phyloP scores from a whole-genome alignment of 2,888 invertebrate genomes.

The Stegana nigrithorax region DNA sequence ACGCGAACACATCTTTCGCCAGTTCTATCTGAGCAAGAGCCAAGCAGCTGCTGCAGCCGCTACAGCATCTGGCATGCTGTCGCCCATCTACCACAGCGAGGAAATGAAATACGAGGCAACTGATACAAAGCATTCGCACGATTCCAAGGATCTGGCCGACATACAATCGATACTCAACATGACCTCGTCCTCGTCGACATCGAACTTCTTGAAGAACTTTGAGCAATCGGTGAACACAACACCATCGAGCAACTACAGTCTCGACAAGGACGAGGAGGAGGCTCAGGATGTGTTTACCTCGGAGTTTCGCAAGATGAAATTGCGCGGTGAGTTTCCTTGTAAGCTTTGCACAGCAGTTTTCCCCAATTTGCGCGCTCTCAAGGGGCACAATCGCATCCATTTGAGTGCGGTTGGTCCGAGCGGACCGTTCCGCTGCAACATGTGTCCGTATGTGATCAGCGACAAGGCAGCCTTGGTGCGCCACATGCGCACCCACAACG shows the following conservation, averaged over 20 bases:
- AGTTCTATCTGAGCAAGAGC: slow-evolving; percentile 76
- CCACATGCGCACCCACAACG: slow-evolving; percentile 94
- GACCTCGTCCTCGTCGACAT: slow-evolving; percentile 73
- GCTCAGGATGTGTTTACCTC: slow-evolving; percentile 86
- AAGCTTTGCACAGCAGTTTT: slow-evolving; percentile 88
- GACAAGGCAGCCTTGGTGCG: slow-evolving; percentile 93
- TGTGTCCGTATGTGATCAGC: slow-evolving; percentile 85
- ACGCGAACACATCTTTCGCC: slow-evolving; percentile 84
- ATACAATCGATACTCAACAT: slow-evolving; percentile 86
- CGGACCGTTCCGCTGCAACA: slow-evolving; percentile 90
- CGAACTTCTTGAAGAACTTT: slow-evolving; percentile 76
- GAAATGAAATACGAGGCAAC: slow-evolving; percentile 52
- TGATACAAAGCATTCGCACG: slow-evolving; percentile 63
- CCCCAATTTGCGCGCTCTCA: slow-evolving; percentile 88
- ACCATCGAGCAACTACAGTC: slow-evolving; percentile 67
- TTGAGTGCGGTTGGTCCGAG: slow-evolving; percentile 78
- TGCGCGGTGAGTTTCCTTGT: slow-evolving; percentile 91
- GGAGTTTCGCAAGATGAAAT: slow-evolving; percentile 89
- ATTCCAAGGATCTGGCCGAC: slow-evolving; percentile 84
- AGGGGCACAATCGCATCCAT: slow-evolving; percentile 91
- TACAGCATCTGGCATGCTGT: slow-evolving; percentile 33
- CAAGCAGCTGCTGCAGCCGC: slow-evolving; percentile 57
- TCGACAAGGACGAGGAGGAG: slow-evolving; percentile 75
- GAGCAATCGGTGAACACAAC: slow-evolving; percentile 68
- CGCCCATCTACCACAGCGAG: slow-evolving; percentile 35